phyloP scores from a whole-genome alignment of 2,797 vertebrate species.

The Myiotriccus ornatus region DNA sequence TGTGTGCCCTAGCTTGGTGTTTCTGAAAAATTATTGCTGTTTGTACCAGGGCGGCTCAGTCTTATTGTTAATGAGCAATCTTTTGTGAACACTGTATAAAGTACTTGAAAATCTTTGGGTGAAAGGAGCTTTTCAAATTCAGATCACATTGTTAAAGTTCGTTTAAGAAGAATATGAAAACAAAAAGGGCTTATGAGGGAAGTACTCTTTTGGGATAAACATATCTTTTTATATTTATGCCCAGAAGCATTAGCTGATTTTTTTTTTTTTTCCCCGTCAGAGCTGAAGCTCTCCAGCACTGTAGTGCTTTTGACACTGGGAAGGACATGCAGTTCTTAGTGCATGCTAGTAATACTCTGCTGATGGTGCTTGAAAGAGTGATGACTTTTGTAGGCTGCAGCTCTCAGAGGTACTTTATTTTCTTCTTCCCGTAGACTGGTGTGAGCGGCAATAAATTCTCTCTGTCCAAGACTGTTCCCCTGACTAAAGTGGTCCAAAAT shows the following conservation, averaged over 20 bases:
- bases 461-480: conserved; percentile 81
- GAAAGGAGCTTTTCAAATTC: not conserved
- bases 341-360: not conserved
- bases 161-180: not conserved
- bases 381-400: not conserved
- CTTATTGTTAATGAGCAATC: not conserved
- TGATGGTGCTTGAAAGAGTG: not conserved
- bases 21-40: not conserved
- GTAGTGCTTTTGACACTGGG: not conserved
- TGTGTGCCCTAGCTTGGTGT: not conserved
- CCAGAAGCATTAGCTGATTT: not conserved
- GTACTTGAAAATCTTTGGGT: not conserved
- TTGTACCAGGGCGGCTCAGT: not conserved
- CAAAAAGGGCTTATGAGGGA: not conserved
- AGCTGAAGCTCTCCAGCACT: not conserved
- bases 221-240: not conserved
- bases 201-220: not conserved
- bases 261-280: not conserved
- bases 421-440: conserved; percentile 74
- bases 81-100: not conserved
- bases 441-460: conserved; percentile 81
- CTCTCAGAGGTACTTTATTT: not conserved
- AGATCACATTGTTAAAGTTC: not conserved
- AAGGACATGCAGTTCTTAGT: not conserved
- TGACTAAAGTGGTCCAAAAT: conserved; percentile 98